A percentile compares a stretch with the other conserved stretches of the same genome.
Evolutionary conservation across 2,888 invertebrate genomes (phyloP).

Genomic region (Muscina levida): DNA sequence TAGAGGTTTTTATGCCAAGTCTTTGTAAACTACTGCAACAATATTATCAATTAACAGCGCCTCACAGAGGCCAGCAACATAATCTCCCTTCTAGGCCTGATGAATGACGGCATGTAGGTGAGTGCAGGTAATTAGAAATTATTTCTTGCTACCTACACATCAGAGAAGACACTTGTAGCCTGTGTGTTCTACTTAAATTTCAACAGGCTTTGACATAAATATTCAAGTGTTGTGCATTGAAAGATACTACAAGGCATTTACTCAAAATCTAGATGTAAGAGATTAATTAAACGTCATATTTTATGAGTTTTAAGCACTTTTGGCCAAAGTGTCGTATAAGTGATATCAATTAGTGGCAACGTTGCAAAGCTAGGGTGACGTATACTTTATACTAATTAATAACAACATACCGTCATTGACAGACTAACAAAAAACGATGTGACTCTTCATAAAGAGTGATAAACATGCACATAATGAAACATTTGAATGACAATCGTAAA

Average conservation of each 20-base stretch:
- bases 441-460: not conserved
- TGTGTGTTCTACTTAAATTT: slow-evolving; percentile 6
- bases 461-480: not conserved
- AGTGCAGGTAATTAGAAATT: slow-evolving; percentile 45
- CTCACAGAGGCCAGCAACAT: not conserved
- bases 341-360: not conserved
- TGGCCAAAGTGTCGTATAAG: not conserved
- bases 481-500: slow-evolving; percentile 40
- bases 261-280: not conserved
- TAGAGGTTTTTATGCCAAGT: slow-evolving; percentile 64
- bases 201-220: slow-evolving; percentile 47
- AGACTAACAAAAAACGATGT: not conserved
- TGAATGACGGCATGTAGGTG: slow-evolving; percentile 34
- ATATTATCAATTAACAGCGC: not conserved
- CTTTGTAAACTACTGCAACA: slow-evolving; percentile 32
- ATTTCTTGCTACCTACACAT: slow-evolving; percentile 25
- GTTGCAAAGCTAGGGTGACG: not conserved
- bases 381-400: not conserved
- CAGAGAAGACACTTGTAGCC: too few species aligned
- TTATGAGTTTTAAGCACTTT: not conserved
- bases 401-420: not conserved
- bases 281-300: not conserved
- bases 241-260: too few species aligned
- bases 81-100: not conserved
- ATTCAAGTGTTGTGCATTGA: slow-evolving; percentile 13